phyloP scores from a whole-genome alignment of 2,113 vertebrate species.

The Malurus elegans region DNA sequence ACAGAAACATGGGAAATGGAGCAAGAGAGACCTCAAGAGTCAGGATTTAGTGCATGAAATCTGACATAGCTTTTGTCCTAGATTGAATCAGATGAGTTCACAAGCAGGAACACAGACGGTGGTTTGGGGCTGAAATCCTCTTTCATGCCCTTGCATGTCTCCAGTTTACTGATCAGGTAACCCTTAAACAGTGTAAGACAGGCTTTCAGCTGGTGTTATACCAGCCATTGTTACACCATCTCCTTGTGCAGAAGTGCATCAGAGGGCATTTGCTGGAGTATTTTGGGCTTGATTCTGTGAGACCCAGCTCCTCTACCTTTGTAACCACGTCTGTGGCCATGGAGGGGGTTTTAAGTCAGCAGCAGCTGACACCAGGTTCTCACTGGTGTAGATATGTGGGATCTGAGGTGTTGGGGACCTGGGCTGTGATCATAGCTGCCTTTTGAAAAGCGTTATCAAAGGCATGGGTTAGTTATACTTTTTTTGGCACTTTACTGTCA shows the following conservation, averaged over 20 bases:
- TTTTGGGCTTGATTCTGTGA: not conserved
- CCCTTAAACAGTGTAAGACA: not conserved
- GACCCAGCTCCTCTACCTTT: not conserved
- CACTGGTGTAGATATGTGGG: not conserved
- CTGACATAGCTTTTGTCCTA: not conserved
- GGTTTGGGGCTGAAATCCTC: not conserved
- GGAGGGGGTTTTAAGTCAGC: rapidly evolving
- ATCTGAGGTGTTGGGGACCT: not conserved
- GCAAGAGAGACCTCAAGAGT: conserved; percentile 15
- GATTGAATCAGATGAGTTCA: not conserved
- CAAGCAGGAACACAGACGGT: not conserved
- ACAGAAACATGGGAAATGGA: not conserved
- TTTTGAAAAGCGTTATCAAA: not conserved
- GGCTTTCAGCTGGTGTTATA: not conserved
- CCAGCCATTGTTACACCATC: not conserved
- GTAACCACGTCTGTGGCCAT: not conserved
- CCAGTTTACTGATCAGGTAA: not conserved
- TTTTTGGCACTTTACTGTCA: not conserved
- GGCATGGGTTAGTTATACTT: not conserved
- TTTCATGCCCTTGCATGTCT: not conserved
- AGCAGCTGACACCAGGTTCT: not conserved
- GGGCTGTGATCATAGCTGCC: not conserved
- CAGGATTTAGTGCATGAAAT: not conserved
- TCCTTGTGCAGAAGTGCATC: not conserved
- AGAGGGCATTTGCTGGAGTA: not conserved